These are phyloP conservation scores for Rhyacophila brunnea DNA, from an alignment of 1,140 invertebrate species.

Conservation along the genomic window DNA sequence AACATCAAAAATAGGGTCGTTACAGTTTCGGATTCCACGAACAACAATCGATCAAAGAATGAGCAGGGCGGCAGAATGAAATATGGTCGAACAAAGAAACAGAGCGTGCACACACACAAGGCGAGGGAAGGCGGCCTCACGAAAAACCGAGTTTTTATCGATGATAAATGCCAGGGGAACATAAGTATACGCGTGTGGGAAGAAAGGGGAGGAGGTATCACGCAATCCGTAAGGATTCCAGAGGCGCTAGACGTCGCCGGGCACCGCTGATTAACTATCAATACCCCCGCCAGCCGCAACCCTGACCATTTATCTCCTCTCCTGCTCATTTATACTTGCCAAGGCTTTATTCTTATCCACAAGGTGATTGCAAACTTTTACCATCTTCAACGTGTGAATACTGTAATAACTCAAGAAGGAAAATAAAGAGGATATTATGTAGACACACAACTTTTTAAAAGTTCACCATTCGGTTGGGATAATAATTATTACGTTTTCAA, in stretches of 20 bases:
- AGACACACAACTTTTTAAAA: too few relatives aligned
- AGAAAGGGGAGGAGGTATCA: conserved; percentile 10
- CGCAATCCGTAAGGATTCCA: not conserved
- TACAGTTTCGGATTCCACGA: too few relatives aligned
- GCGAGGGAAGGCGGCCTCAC: not conserved
- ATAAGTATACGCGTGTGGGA: not conserved
- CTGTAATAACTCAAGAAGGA: too few relatives aligned
- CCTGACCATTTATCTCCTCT: conserved; percentile 36
- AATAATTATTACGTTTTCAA: too few relatives aligned
- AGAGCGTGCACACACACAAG: not conserved
- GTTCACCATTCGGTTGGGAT: too few relatives aligned
- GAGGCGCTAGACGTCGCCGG: conserved; percentile 12
- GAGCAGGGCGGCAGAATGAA: conserved; percentile 12
- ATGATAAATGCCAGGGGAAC: conserved; percentile 19
- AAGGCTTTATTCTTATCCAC: conserved; percentile 26
- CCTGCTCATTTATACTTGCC: conserved; percentile 35
- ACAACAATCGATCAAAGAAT: conserved; percentile 15
- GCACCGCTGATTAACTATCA: conserved; percentile 34
- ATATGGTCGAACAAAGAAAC: conserved; percentile 5
- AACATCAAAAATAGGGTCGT: too few relatives aligned
- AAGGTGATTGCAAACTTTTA: not conserved
- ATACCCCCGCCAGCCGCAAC: conserved; percentile 34
- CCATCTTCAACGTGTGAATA: too few relatives aligned
- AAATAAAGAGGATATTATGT: too few relatives aligned
- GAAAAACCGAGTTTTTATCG: conserved; percentile 12